Base-by-base conservation (phyloP, 2,797 vertebrate species). In the Ambastaia sidthimunki region DNA sequence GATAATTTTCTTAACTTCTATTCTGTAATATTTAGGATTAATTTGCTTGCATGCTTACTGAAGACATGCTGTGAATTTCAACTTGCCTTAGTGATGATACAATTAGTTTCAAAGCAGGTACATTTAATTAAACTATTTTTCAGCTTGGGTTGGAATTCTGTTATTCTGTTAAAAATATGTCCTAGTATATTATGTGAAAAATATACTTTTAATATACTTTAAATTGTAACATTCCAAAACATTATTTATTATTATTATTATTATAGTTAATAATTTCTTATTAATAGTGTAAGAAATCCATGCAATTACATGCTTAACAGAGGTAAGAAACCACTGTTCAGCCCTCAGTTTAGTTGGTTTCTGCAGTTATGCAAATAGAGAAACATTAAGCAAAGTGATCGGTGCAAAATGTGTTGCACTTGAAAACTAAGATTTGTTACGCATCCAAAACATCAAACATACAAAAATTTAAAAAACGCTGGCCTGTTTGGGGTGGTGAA, bases 61-160 rank as follows among this genome's bases (percentile, higher is more conserved):
- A 31, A 31, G 31, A 31, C 81, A 87, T 86, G 82, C 71, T 86
- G 90, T 86, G 88, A 90, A 87, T 84, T 84, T 80, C 82, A 60
- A 21, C 80, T 78, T 81, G 82, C 79, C 86, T 85, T 84, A n/a
- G n/a, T n/a, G 67, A 82, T 84, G 75, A 84, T 87, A 77, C 62
- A 15, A 48, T 12, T 48, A 15, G 34, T 37, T 37, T 37, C 7
- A 6, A 37, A 37, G 34, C 34, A 37, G 34, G 34, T 37, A 37
- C 7, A 3, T 7, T 37, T 37, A 37, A 37, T 31, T 31, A 31
- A n/a, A n/a, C n/a, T n/a, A n/a, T n/a, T n/a, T n/a, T n/a, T n/a
- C n/a, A n/a, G n/a, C n/a, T n/a, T n/a, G n/a, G n/a, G n/a, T n/a
- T n/a, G n/a, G n/a, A n/a, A n/a, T n/a, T n/a, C n/a, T n/a, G n/a